Base-by-base conservation (phyloP, 2,888 invertebrate species). In the Pterobdella sp. region DNA sequence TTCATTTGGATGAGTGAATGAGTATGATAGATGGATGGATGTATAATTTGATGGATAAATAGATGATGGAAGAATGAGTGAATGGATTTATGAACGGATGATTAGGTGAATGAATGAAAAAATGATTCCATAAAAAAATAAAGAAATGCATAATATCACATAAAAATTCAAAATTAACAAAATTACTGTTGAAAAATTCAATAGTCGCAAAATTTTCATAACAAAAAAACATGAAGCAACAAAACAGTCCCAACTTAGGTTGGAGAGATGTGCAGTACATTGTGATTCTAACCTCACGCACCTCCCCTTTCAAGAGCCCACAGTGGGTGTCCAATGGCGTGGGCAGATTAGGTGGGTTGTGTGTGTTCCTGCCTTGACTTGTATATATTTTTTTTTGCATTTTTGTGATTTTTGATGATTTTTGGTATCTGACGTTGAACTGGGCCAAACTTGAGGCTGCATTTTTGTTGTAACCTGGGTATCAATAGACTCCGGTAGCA, bases 261-360 rank as follows among this genome's bases (percentile, higher is more conserved):
- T 98, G 97, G 98, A 87, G 98, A 78, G 98, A 98, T 84, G 91
- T 98, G 90, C 95, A 98, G 84, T 96, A 98, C 85, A 94, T 98
- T 80, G 96, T 97, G 76, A 94, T 97, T 1, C 88, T 94, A 78
- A 96, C 96, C 0, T 94, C 97, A 4, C 88, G 91, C 78, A 93
- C 92, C 0, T 91, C 91, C 72, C 91, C 93, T 79, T 88, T 96
- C 10, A 86, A 87, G 72, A 89, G 90, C 79, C 85, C 87, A 1
- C 80, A 80, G 69, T 95, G 94, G 94, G 87, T 88, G 22, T 87
- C 89, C 32, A 98, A 98, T 82, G 97, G 96, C 1, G 94, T 94
- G 0, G 94, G 94, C 29, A 67, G 76, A 10, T 72, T 75, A 73
- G 78, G 77, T 77, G n/a, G 1, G 72, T 70, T 4, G 3, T 7